phyloP scores from a whole-genome alignment of 1,140 invertebrate genomes.

The Littorina saxatilis region DNA sequence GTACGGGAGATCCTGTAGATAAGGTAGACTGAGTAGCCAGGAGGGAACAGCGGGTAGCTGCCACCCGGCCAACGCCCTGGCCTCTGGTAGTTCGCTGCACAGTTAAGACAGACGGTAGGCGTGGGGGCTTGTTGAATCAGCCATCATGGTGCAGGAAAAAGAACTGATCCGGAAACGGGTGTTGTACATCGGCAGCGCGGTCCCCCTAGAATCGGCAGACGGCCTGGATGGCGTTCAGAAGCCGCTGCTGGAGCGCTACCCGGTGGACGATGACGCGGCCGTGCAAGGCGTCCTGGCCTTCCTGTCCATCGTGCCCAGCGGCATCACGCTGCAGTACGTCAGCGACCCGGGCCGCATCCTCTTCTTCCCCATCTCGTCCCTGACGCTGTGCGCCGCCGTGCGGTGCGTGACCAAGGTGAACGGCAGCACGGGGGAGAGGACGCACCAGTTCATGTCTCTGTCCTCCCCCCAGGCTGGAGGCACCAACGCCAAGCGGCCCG shows the following conservation, averaged over 20 bases:
- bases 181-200: slow-evolving; percentile 97
- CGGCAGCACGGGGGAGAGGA: slow-evolving; percentile 68
- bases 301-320: slow-evolving; percentile 98
- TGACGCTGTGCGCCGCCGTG: slow-evolving; percentile 99
- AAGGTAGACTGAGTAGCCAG: no score
- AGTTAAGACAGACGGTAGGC: not conserved
- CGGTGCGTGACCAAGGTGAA: slow-evolving; percentile 64
- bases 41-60: no score
- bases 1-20: no score
- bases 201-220: slow-evolving; percentile 98
- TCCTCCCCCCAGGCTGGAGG: slow-evolving; percentile 85
- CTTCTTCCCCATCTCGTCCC: slow-evolving; percentile 97
- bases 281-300: slow-evolving; percentile 69
- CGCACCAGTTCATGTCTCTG: slow-evolving; percentile 91
- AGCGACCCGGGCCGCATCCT: slow-evolving; percentile 96
- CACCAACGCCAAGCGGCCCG: slow-evolving; percentile 86
- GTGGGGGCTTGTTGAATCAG: not conserved
- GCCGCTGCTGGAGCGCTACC: slow-evolving; percentile 94
- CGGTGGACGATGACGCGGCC: slow-evolving; percentile 54
- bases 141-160: slow-evolving; percentile 41
- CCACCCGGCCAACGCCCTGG: not conserved
- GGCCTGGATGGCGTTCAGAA: slow-evolving; percentile 97
- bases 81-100: not conserved
- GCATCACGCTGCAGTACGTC: slow-evolving; percentile 96
- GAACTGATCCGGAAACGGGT: slow-evolving; percentile 85